phyloP scores from a whole-genome alignment of 2,888 invertebrate species.

The Limnephilus auricula region DNA sequence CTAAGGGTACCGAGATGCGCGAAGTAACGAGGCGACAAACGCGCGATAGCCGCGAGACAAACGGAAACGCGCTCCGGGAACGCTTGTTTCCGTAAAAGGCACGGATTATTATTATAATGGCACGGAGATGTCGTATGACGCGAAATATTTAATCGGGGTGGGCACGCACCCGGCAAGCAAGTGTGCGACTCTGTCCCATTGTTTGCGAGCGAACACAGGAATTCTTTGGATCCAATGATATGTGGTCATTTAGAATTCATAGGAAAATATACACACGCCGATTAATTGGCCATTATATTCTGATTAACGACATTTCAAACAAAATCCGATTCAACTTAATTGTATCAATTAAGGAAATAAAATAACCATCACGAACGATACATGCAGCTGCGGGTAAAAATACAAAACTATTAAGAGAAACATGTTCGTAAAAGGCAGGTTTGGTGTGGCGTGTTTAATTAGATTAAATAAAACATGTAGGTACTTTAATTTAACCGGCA shows the following conservation, averaged over 20 bases:
- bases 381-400: not conserved
- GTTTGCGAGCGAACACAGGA: not conserved
- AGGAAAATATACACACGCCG: not conserved
- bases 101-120: constrained; percentile 41
- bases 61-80: constrained; percentile 17
- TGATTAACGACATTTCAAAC: not conserved
- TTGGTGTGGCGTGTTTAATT: not conserved
- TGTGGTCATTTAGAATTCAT: not conserved
- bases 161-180: constrained; percentile 18
- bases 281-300: not conserved
- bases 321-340: not conserved
- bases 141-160: constrained; percentile 27
- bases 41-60: constrained; percentile 27
- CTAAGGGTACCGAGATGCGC: constrained; percentile 28
- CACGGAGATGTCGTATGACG: constrained; percentile 28
- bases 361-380: not conserved
- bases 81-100: constrained; percentile 43
- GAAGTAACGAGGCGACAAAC: constrained; percentile 35
- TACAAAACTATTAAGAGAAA: not conserved
- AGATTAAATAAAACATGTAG: not conserved
- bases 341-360: not conserved
- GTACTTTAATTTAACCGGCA: not conserved
- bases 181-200: constrained; percentile 24
- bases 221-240: not conserved
- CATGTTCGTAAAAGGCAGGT: not conserved